These are phyloP conservation scores for Bryconaethiops microstoma DNA, from an alignment of 2,797 vertebrate genomes.

Conservation along the genomic window DNA sequence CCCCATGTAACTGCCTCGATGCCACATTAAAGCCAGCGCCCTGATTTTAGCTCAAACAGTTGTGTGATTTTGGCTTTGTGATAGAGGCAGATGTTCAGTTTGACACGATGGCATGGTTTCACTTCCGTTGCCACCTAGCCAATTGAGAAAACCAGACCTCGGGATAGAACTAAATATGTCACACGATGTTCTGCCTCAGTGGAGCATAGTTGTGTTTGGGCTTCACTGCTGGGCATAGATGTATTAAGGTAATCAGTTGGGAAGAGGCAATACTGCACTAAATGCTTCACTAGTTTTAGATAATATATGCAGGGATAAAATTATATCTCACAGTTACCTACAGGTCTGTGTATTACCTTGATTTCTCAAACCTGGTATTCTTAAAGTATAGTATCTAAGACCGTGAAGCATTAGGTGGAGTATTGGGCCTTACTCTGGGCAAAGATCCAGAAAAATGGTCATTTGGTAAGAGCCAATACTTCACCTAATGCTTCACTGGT, in stretches of 20 bases:
- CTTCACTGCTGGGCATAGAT: background rate
- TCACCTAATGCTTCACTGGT: background rate
- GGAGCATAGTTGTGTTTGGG: background rate
- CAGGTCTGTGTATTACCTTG: no score
- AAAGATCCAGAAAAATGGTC: background rate
- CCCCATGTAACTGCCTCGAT: slow-evolving; percentile 73
- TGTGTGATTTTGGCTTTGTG: slow-evolving; percentile 63
- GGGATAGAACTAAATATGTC: slow-evolving; percentile 24
- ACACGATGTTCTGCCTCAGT: slow-evolving; percentile 22
- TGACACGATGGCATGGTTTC: slow-evolving; percentile 68
- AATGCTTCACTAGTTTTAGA: background rate
- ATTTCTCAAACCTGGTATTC: no score
- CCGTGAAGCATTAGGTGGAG: background rate
- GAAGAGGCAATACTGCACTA: background rate
- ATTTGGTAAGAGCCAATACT: background rate
- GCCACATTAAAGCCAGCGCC: slow-evolving; percentile 72
- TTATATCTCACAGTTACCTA: no score
- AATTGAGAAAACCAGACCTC: slow-evolving; percentile 51
- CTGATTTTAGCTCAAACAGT: slow-evolving; percentile 70
- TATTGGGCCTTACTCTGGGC: background rate
- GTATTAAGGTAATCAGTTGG: background rate
- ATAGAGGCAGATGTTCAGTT: slow-evolving; percentile 62
- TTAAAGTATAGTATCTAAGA: no score
- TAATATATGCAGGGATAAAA: background rate
- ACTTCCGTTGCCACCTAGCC: slow-evolving; percentile 52